phyloP scores from a whole-genome alignment of 2,888 invertebrate species.

The Harpalus rufipes region DNA sequence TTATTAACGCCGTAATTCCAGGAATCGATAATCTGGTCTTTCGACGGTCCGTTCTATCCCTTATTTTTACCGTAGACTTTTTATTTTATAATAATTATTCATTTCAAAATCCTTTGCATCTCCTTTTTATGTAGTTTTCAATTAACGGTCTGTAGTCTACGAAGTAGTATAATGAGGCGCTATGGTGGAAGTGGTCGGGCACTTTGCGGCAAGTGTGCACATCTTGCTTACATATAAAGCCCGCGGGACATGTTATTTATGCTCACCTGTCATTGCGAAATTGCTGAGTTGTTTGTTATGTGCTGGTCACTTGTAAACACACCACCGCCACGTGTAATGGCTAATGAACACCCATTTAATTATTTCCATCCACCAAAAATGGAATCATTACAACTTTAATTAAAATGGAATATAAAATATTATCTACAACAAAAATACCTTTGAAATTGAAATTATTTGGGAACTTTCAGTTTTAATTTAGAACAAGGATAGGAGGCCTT shows the following conservation, averaged over 20 bases:
- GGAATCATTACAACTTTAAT: not conserved
- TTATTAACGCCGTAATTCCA: too few relatives aligned
- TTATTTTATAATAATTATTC: too few relatives aligned
- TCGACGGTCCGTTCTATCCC: too few relatives aligned
- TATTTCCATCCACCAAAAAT: constrained; percentile 8
- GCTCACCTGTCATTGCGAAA: constrained; percentile 43
- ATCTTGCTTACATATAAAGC: constrained; percentile 41
- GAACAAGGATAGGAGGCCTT: too few relatives aligned
- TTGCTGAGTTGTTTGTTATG: constrained; percentile 13
- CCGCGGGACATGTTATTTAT: constrained; percentile 37
- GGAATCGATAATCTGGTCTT: too few relatives aligned
- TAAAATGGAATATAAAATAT: too few relatives aligned
- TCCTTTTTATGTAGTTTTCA: not conserved
- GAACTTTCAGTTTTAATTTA: too few relatives aligned
- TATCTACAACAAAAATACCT: too few relatives aligned
- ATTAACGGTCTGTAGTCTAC: not conserved
- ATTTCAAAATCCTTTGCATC: too few relatives aligned
- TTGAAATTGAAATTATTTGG: too few relatives aligned
- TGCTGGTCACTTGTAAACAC: constrained; percentile 31
- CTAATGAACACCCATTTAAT: not conserved
- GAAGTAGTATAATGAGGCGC: not conserved
- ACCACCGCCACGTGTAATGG: not conserved
- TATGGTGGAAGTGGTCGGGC: not conserved
- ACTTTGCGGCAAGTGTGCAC: constrained; percentile 18
- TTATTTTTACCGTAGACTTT: too few relatives aligned